Evolutionary conservation across 2,888 invertebrate species (phyloP).

Genomic region (Stenodera caucasica): DNA sequence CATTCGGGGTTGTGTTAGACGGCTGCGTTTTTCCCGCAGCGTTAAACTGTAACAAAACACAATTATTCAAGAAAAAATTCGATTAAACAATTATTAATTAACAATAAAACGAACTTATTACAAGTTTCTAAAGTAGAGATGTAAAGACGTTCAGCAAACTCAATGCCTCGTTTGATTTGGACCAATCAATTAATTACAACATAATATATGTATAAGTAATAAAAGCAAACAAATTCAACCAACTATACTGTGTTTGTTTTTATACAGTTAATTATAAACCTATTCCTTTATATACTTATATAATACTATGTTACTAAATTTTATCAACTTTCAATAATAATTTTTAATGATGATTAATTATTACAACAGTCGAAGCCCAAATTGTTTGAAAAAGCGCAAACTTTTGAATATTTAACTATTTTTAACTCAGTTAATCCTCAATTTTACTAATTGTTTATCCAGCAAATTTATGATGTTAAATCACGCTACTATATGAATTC

Average conservation of each 20-base stretch:
- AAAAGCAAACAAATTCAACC: background rate
- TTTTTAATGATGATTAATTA: no score
- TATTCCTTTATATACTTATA: background rate
- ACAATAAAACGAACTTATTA: no score
- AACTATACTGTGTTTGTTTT: background rate
- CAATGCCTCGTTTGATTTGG: background rate
- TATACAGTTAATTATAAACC: slow-evolving; percentile 3
- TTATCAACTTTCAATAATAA: no score
- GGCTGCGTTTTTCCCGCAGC: slow-evolving; percentile 58
- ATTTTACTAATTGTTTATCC: background rate
- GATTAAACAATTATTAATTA: no score
- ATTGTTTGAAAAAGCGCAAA: background rate
- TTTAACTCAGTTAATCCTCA: background rate
- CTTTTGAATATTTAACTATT: background rate
- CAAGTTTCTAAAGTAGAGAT: no score
- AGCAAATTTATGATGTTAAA: background rate
- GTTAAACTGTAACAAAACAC: slow-evolving; percentile 32
- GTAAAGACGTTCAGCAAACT: no score
- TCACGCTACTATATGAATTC: background rate
- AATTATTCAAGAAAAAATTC: no score
- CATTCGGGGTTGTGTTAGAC: slow-evolving; percentile 84
- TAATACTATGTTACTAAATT: background rate
- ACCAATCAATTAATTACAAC: background rate
- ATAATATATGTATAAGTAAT: background rate
- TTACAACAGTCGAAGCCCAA: background rate